phyloP scores from a whole-genome alignment of 53 echinoderm and acorn worm species.

The Holothuria scabra region DNA sequence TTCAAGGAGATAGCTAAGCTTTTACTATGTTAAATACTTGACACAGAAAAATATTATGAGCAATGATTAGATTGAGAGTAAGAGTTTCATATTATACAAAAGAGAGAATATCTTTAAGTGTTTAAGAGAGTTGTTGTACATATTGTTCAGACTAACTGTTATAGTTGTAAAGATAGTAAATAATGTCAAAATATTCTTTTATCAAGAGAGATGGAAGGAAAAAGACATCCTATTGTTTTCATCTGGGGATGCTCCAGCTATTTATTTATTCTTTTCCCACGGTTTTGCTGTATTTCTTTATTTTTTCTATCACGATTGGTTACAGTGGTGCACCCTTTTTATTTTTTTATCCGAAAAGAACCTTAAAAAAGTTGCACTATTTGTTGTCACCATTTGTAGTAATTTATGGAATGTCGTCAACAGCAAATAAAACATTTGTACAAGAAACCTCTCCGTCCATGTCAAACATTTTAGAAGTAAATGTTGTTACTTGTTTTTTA shows the following conservation, averaged over 20 bases:
- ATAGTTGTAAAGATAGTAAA: constrained; percentile 21
- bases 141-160: constrained; percentile 14
- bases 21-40: no score
- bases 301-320: not conserved
- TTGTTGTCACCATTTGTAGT: no score
- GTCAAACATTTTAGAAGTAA: no score
- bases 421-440: no score
- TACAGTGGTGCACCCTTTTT: constrained; percentile 14
- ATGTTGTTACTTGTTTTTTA: no score
- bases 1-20: no score
- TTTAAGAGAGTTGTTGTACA: not conserved
- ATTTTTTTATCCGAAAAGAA: no score
- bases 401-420: no score
- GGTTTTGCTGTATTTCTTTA: not conserved
- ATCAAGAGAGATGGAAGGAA: not conserved
- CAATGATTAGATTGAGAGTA: not conserved
- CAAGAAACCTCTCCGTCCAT: no score
- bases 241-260: not conserved
- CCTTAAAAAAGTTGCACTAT: no score
- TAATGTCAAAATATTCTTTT: not conserved
- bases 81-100: constrained; percentile 1
- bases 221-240: not conserved
- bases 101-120: not conserved
- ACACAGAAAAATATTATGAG: not conserved
- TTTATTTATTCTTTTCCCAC: constrained; percentile 12